Percentiles rank a stretch among this genome's conserved stretches.
phyloP scores from a whole-genome alignment of 1,140 invertebrate genomes.

The Portunus trituberculatus region DNA sequence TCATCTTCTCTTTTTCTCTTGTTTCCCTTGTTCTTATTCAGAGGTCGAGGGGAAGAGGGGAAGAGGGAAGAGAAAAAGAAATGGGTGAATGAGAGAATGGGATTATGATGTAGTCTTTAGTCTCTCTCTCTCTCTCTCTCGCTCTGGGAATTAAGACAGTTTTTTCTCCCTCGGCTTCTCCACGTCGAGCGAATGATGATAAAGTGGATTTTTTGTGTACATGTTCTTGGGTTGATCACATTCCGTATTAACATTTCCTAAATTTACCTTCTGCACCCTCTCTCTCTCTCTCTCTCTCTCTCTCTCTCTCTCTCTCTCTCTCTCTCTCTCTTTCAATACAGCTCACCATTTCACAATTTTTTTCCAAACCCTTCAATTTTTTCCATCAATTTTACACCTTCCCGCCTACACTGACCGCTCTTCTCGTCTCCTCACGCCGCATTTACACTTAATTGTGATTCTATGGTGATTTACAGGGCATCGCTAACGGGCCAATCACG shows the following conservation, averaged over 20 bases:
- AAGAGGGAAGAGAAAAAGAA: too few species aligned
- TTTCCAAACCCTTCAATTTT: neutral
- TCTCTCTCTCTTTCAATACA: neutral
- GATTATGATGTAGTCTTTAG: neutral
- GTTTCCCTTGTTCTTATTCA: neutral
- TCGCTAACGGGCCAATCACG: neutral
- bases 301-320: too few species aligned
- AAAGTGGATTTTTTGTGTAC: neutral
- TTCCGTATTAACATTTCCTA: neutral
- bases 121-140: neutral
- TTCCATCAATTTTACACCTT: neutral
- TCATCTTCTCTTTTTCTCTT: neutral
- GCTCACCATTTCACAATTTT: neutral
- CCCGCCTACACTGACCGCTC: neutral
- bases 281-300: too few species aligned
- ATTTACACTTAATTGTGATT: constrained; percentile 12
- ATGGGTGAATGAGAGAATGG: neutral
- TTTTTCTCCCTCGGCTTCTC: neutral
- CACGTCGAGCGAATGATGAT: neutral
- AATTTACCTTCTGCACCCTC: neutral
- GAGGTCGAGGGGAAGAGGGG: neutral
- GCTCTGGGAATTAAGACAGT: neutral
- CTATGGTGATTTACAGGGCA: neutral
- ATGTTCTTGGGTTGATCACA: neutral
- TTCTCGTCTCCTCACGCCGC: neutral